phyloP scores from a whole-genome alignment of 1,140 invertebrate genomes.

The Penaeus chinensis region DNA sequence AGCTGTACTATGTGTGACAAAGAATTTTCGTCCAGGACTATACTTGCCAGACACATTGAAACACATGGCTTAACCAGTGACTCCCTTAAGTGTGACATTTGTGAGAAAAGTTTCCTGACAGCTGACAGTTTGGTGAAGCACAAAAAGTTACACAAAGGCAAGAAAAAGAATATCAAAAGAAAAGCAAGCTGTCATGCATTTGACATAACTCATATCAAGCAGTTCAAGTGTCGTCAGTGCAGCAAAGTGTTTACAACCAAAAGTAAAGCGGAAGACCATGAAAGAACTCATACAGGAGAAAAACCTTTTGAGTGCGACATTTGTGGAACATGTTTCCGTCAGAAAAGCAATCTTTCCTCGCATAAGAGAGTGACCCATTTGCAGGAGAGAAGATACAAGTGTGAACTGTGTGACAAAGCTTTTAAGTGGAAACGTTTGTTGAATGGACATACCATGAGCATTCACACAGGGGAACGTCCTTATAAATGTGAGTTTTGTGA shows the following conservation, averaged over 20 bases:
- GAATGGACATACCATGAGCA: conserved; percentile 83
- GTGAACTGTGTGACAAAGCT: conserved; percentile 74
- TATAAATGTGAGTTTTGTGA: conserved; percentile 79
- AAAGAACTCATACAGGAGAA: conserved; percentile 75
- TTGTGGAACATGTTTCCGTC: conserved; percentile 66
- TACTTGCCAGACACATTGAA: conserved; percentile 34
- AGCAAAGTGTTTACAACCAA: conserved; percentile 72
- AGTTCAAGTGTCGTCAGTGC: conserved; percentile 66
- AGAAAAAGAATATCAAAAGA: conserved; percentile 35
- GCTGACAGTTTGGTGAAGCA: conserved; percentile 42
- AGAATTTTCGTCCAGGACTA: conserved; percentile 36
- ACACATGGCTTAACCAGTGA: conserved; percentile 29
- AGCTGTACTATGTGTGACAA: conserved; percentile 32
- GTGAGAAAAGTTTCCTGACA: conserved; percentile 47
- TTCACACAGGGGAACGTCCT: conserved; percentile 82
- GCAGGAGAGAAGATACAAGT: conserved; percentile 76
- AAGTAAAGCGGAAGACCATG: conserved; percentile 81
- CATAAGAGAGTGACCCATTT: conserved; percentile 83
- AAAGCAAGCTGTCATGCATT: conserved; percentile 36
- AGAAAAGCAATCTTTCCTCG: conserved; percentile 60
- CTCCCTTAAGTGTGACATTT: conserved; percentile 36
- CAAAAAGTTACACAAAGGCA: conserved; percentile 42
- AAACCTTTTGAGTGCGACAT: conserved; percentile 66
- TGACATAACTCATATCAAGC: conserved; percentile 47
- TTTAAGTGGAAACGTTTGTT: conserved; percentile 80